phyloP scores from a whole-genome alignment of 2,888 invertebrate genomes.

The Clostera curtula region DNA sequence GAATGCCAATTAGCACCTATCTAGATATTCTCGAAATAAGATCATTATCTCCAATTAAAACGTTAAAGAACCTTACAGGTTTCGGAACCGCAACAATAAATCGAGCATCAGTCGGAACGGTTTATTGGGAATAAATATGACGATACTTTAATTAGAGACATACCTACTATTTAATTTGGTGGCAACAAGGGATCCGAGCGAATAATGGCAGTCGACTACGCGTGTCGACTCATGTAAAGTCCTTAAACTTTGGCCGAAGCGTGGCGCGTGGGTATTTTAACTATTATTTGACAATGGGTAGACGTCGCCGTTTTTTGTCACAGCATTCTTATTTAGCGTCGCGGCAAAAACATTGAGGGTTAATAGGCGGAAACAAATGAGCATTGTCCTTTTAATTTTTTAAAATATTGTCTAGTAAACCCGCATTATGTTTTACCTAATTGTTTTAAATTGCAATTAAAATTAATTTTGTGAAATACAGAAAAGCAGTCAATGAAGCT shows the following conservation, averaged over 20 bases:
- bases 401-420: slow-evolving; percentile 11
- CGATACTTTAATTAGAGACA: too few species aligned
- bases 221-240: neutral
- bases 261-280: slow-evolving; percentile 5
- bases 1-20: slow-evolving; percentile 9
- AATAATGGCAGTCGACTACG: too few species aligned
- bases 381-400: slow-evolving; percentile 13
- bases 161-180: too few species aligned
- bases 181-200: too few species aligned
- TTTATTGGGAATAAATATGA: too few species aligned
- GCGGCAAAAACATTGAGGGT: slow-evolving; percentile 16
- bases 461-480: too few species aligned
- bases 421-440: neutral
- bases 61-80: too few species aligned
- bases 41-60: slow-evolving; percentile 1
- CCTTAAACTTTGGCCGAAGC: neutral
- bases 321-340: slow-evolving; percentile 12
- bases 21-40: slow-evolving; percentile 4
- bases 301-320: slow-evolving; percentile 11
- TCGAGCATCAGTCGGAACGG: too few species aligned
- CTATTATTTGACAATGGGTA: slow-evolving; percentile 15
- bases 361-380: slow-evolving; percentile 17
- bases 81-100: too few species aligned
- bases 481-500: too few species aligned
- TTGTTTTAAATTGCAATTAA: neutral